Evolutionary conservation across 2,888 invertebrate genomes (phyloP).

Genomic region (Tineola bisselliella): DNA sequence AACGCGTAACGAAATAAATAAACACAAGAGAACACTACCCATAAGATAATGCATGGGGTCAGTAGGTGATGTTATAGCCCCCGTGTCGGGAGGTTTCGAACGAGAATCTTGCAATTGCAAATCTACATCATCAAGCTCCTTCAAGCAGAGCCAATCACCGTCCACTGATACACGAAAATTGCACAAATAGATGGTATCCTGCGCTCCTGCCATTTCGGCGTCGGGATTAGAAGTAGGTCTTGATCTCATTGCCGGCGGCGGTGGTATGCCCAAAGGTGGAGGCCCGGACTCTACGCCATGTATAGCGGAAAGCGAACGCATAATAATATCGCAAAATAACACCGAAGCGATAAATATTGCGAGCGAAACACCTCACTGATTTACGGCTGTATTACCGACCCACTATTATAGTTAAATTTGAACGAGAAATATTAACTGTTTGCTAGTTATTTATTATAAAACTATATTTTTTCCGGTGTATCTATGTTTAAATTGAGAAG

Average conservation of each 20-base stretch:
- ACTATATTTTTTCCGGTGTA: neutral
- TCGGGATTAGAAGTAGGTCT: slow-evolving; percentile 43
- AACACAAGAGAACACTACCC: slow-evolving; percentile 35
- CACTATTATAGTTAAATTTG: neutral
- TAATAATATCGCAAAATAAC: slow-evolving; percentile 26
- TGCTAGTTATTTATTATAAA: neutral
- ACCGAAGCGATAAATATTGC: neutral
- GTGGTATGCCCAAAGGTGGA: slow-evolving; percentile 40
- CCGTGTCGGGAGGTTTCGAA: slow-evolving; percentile 70
- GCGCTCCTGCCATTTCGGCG: slow-evolving; percentile 83
- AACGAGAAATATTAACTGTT: neutral
- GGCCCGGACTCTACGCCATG: slow-evolving; percentile 60
- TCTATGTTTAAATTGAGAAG: neutral
- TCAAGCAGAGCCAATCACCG: slow-evolving; percentile 95
- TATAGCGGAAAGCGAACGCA: slow-evolving; percentile 57
- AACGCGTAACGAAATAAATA: neutral
- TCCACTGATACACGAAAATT: slow-evolving; percentile 97
- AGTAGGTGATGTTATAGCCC: slow-evolving; percentile 70
- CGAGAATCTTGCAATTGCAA: slow-evolving; percentile 77
- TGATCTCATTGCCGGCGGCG: slow-evolving; percentile 40
- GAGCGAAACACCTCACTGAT: neutral
- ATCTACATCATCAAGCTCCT: slow-evolving; percentile 93
- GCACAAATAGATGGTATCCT: slow-evolving; percentile 96
- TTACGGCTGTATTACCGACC: neutral
- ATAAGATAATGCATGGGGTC: slow-evolving; percentile 68